phyloP scores from a whole-genome alignment of 2,888 invertebrate genomes.

The Ryuthela nishihirai region DNA sequence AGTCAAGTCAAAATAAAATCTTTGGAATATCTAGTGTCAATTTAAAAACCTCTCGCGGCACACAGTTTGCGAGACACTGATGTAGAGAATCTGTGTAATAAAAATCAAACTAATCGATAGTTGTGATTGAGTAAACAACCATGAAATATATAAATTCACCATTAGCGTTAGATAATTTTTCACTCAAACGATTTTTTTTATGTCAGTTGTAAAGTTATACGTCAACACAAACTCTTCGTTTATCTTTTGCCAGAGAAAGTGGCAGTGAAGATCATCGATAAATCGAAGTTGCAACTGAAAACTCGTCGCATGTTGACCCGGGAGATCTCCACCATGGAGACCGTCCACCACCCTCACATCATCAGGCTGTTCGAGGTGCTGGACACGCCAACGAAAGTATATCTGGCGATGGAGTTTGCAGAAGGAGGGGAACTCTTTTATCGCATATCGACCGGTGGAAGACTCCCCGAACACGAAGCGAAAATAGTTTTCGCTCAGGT shows the following conservation, averaged over 20 bases:
- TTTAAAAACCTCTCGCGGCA: no score
- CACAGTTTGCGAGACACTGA: no score
- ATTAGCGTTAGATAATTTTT: no score
- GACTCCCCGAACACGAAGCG: conserved; percentile 63
- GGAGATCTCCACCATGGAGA: conserved; percentile 67
- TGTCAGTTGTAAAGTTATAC: no score
- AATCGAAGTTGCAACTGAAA: conserved; percentile 65
- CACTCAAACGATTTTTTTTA: no score
- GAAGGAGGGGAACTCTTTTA: conserved; percentile 70
- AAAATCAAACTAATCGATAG: no score
- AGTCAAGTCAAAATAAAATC: no score
- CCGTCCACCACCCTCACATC: conserved; percentile 67
- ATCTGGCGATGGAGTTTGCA: conserved; percentile 71
- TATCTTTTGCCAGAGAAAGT: conserved; percentile 60
- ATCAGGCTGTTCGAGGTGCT: conserved; percentile 65
- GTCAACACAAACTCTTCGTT: conserved; percentile 2
- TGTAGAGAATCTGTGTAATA: no score
- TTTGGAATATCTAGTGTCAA: no score
- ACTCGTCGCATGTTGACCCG: conserved; percentile 63
- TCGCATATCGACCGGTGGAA: conserved; percentile 65
- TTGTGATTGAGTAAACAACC: no score
- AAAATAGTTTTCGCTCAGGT: conserved; percentile 65
- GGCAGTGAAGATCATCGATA: conserved; percentile 70
- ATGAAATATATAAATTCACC: no score
- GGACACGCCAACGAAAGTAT: conserved; percentile 67